Evolutionary conservation across 1,140 invertebrate species (phyloP).

Genomic region (Lepeophtheirus salmonis): DNA sequence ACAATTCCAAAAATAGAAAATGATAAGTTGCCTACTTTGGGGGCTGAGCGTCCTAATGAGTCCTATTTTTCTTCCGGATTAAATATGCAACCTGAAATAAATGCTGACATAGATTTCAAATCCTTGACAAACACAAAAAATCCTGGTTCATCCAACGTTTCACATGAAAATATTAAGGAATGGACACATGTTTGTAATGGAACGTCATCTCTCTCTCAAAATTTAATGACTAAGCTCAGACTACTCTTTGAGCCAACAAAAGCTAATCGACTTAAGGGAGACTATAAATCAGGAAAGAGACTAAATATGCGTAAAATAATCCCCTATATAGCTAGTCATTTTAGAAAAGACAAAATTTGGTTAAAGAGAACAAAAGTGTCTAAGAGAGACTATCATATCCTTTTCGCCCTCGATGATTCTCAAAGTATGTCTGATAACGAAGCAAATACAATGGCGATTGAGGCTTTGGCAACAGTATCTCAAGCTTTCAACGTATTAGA

Average conservation of each 20-base stretch:
- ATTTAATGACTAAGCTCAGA: slow-evolving; percentile 79
- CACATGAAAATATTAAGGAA: slow-evolving; percentile 12
- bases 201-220: slow-evolving; percentile 51
- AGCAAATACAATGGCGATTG: slow-evolving; percentile 54
- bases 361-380: slow-evolving; percentile 80
- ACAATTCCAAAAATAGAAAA: slow-evolving; percentile 20
- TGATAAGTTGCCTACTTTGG: slow-evolving; percentile 14
- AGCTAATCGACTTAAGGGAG: slow-evolving; percentile 70
- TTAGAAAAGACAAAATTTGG: slow-evolving; percentile 99
- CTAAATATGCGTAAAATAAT: slow-evolving; percentile 96
- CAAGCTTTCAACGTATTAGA: slow-evolving; percentile 78
- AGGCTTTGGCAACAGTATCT: slow-evolving; percentile 77
- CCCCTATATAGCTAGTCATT: slow-evolving; percentile 94
- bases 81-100: too few species aligned
- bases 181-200: background rate
- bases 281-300: slow-evolving; percentile 86
- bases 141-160: background rate
- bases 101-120: too few species aligned
- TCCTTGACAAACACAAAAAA: too few species aligned
- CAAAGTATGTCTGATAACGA: slow-evolving; percentile 41
- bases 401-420: slow-evolving; percentile 91
- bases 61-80: slow-evolving; percentile 29
- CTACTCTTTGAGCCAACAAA: slow-evolving; percentile 86
- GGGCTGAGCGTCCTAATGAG: slow-evolving; percentile 26
- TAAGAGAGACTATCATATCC: slow-evolving; percentile 88